phyloP scores from a whole-genome alignment of 2,113 vertebrate genomes.

The Petaurus breviceps region DNA sequence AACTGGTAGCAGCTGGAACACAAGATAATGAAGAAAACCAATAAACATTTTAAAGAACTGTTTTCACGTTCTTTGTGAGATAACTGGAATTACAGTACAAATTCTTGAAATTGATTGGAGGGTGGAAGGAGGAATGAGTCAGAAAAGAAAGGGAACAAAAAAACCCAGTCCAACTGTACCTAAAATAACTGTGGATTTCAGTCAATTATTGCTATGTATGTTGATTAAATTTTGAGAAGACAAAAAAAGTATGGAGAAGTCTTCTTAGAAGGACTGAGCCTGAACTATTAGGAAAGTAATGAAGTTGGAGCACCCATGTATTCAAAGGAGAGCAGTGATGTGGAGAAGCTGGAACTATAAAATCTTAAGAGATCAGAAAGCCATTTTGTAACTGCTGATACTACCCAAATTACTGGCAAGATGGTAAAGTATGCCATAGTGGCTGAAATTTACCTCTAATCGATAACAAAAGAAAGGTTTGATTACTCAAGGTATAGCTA shows the following conservation, averaged over 20 bases:
- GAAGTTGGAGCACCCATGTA: neutral
- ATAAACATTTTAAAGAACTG: neutral
- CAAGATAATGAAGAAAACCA: neutral
- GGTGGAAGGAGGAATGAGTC: neutral
- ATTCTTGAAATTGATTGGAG: neutral
- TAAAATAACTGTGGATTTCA: neutral
- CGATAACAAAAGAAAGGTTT: slow-evolving; percentile 53
- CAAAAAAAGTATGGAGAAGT: neutral
- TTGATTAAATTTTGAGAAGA: neutral
- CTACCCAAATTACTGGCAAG: neutral
- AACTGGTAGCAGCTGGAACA: neutral
- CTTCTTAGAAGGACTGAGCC: neutral
- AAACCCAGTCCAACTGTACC: neutral
- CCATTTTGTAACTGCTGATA: slow-evolving; percentile 16
- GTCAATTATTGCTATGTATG: too few relatives aligned
- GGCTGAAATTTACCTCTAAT: slow-evolving; percentile 33
- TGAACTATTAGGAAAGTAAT: neutral
- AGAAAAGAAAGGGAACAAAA: too few relatives aligned
- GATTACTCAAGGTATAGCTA: slow-evolving; percentile 53
- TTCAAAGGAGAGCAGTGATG: neutral
- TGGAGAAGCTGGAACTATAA: neutral
- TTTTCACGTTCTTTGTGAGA: slow-evolving; percentile 1
- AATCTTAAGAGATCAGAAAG: neutral
- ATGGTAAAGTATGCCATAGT: neutral
- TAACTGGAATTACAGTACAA: neutral